These are phyloP conservation scores for Helicoverpa assulta DNA, from an alignment of 2,888 invertebrate genomes.

Conservation along the genomic window DNA sequence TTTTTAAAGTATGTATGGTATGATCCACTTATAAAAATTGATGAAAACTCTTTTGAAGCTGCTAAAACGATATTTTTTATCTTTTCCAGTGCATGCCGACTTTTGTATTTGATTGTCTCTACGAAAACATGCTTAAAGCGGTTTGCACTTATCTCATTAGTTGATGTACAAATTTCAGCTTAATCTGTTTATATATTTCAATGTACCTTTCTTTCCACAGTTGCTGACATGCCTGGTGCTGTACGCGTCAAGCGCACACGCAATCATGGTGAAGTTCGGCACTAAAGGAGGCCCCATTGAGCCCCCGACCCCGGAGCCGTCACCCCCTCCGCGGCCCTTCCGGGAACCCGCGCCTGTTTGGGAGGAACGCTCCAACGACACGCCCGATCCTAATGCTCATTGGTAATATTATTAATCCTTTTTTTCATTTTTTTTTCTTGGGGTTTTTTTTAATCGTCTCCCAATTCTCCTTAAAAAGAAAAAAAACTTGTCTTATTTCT, in stretches of 20 bases:
- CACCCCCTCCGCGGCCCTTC: conserved; percentile 86
- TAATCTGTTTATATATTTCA: background rate
- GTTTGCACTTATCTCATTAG: no score
- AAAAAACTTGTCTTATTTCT: no score
- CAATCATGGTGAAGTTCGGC: conserved; percentile 91
- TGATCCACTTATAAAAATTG: no score
- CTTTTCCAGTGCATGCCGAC: no score
- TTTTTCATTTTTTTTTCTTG: background rate
- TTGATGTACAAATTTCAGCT: no score
- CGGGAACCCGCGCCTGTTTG: conserved; percentile 91
- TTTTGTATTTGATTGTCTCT: no score
- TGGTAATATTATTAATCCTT: conserved; percentile 80
- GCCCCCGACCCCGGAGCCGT: conserved; percentile 89
- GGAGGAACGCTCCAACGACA: conserved; percentile 90
- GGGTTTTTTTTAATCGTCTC: background rate
- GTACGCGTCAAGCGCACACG: conserved; percentile 85
- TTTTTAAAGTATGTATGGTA: no score
- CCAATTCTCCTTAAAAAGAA: no score
- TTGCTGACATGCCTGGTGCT: conserved; percentile 85
- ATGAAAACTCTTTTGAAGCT: no score
- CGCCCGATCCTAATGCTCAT: conserved; percentile 91
- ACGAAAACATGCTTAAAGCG: no score
- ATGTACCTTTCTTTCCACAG: conserved; percentile 61
- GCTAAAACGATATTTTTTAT: no score
- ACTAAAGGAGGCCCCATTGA: conserved; percentile 91